Evolutionary conservation across 2,888 invertebrate species (phyloP).

Genomic region (Chloroclystis v-ata): DNA sequence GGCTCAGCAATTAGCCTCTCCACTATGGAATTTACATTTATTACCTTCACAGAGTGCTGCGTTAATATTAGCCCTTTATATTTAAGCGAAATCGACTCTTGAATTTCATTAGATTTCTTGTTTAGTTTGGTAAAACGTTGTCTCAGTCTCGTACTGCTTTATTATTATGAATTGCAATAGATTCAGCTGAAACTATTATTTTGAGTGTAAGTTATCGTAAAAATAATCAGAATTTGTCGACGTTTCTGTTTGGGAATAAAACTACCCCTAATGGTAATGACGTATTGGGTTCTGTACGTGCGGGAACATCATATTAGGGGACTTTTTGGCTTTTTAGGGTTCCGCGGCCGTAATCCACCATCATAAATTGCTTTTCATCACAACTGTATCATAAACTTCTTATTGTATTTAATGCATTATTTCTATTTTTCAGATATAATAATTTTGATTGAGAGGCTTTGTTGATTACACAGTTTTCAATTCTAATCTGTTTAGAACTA

Average conservation of each 20-base stretch:
- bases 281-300: conserved; percentile 31
- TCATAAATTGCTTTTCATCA: not conserved
- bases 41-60: conserved; percentile 60
- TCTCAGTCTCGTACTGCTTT: not conserved
- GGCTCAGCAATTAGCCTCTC: conserved; percentile 53
- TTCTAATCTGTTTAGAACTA: too few species aligned
- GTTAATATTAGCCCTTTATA: conserved; percentile 69
- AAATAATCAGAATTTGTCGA: conserved; percentile 22
- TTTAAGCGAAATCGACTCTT: conserved; percentile 52
- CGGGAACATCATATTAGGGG: conserved; percentile 33
- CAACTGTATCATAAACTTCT: too few species aligned
- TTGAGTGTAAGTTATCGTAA: too few species aligned
- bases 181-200: too few species aligned
- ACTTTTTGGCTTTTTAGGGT: conserved; percentile 24
- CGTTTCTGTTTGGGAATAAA: conserved; percentile 37
- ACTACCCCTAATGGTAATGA: conserved; percentile 37
- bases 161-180: not conserved
- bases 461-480: too few species aligned
- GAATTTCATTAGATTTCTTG: conserved; percentile 40
- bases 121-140: conserved; percentile 21
- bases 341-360: conserved; percentile 3
- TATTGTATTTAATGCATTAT: too few species aligned
- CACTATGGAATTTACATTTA: conserved; percentile 71
- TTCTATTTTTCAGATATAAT: too few species aligned
- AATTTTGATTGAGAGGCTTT: too few species aligned